A percentile compares a stretch with the other conserved stretches of the same genome.
Evolutionary conservation across 2,113 vertebrate genomes (phyloP).

Genomic region (Trachemys scripta): DNA sequence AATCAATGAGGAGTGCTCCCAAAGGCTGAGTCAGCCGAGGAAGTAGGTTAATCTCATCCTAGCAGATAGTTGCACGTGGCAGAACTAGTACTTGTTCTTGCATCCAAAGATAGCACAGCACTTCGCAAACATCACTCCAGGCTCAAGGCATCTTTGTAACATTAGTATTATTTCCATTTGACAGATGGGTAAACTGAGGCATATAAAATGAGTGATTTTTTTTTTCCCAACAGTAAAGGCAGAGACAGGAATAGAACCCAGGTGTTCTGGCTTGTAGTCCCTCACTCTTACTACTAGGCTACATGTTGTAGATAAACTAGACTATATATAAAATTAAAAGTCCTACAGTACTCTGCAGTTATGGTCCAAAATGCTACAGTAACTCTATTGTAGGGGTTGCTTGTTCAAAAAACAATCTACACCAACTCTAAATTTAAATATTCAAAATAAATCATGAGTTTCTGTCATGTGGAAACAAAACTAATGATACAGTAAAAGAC

Average conservation of each 20-base stretch:
- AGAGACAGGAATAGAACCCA: not conserved
- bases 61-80: not conserved
- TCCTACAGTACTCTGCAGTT: not conserved
- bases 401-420: slow-evolving; percentile 17
- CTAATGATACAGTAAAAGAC: slow-evolving; percentile 72
- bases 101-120: slow-evolving; percentile 1
- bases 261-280: not conserved
- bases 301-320: not conserved
- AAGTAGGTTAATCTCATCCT: slow-evolving; percentile 33
- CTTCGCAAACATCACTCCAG: not conserved
- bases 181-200: not conserved
- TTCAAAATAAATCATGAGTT: slow-evolving; percentile 68
- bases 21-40: slow-evolving; percentile 48
- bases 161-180: not conserved
- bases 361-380: not conserved
- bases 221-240: not conserved
- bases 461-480: slow-evolving; percentile 68
- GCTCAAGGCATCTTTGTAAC: not conserved
- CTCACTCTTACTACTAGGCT: not conserved
- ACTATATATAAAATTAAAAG: not conserved
- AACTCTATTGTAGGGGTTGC: not conserved
- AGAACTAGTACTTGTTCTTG: not conserved
- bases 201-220: slow-evolving; percentile 9
- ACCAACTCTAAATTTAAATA: slow-evolving; percentile 34
- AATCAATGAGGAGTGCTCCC: slow-evolving; percentile 42